Evolutionary conservation across 2,888 invertebrate species (phyloP).

Genomic region (Parnassius smintheus): DNA sequence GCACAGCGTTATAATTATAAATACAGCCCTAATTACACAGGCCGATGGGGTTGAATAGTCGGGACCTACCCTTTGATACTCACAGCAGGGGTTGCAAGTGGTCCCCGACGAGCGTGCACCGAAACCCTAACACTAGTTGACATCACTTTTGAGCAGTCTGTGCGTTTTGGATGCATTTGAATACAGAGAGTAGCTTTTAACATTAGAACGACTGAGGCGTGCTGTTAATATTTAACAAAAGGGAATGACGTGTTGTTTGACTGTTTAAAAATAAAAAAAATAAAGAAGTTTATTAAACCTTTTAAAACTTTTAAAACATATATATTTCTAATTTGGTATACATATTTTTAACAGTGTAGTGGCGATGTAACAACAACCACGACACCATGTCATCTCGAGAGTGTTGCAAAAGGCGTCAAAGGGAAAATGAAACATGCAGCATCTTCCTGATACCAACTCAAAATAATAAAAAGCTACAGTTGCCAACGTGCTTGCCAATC

Average conservation of each 20-base stretch:
- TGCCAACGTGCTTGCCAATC: too few species aligned
- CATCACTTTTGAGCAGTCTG: constrained; percentile 3
- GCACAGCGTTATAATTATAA: constrained; percentile 5
- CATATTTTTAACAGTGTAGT: too few species aligned
- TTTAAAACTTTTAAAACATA: too few species aligned
- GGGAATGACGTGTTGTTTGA: neutral
- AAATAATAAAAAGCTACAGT: too few species aligned
- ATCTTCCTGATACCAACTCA: too few species aligned
- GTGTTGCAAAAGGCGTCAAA: too few species aligned
- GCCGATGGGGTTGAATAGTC: constrained; percentile 5
- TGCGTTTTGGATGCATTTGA: constrained; percentile 8
- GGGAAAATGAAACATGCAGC: too few species aligned
- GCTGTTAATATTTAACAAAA: neutral
- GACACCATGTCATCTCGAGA: too few species aligned
- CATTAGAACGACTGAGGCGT: neutral
- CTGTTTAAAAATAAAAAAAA: neutral
- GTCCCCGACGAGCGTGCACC: constrained; percentile 6
- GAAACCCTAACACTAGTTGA: constrained; percentile 6
- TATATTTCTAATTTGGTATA: too few species aligned
- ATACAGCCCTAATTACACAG: constrained; percentile 15
- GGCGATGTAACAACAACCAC: too few species aligned
- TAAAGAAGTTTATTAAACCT: too few species aligned
- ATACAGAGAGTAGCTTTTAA: constrained; percentile 10
- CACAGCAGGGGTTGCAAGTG: constrained; percentile 8
- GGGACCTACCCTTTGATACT: constrained; percentile 15